Conservation (phyloP, 1,140 invertebrate species). For the Trypoxylus dichotomus region DNA sequence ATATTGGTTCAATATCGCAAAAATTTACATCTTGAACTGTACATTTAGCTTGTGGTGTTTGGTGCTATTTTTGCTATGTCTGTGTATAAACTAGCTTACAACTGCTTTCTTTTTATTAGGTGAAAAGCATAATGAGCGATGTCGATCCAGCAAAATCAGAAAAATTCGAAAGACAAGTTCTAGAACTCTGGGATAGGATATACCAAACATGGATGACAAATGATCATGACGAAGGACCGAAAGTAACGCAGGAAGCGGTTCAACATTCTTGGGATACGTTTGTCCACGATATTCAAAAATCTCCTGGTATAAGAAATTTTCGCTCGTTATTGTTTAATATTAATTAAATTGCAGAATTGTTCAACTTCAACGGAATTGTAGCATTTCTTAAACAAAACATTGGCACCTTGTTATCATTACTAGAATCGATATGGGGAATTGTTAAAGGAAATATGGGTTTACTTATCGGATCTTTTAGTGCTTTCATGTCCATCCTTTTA, state of each 20-base stretch:
- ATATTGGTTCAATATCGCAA: too few relatives aligned
- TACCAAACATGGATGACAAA: slow-evolving; percentile 90
- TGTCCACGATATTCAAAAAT: slow-evolving; percentile 69
- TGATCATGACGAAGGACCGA: slow-evolving; percentile 62
- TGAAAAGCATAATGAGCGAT: slow-evolving; percentile 77
- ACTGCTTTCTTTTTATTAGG: slow-evolving; percentile 53
- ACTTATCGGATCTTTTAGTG: slow-evolving; percentile 82
- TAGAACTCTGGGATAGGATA: slow-evolving; percentile 90
- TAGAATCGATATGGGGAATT: slow-evolving; percentile 91
- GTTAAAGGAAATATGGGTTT: slow-evolving; percentile 90
- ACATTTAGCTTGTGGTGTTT: too few relatives aligned
- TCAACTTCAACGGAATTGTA: slow-evolving; percentile 75
- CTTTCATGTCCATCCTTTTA: slow-evolving; percentile 84
- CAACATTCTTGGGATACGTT: slow-evolving; percentile 72
- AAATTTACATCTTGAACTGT: too few relatives aligned
- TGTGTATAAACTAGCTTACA: neutral
- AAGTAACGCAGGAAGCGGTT: slow-evolving; percentile 68
- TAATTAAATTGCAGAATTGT: slow-evolving; percentile 60
- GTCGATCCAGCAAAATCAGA: slow-evolving; percentile 80
- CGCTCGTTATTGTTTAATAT: neutral
- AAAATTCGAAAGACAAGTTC: slow-evolving; percentile 85
- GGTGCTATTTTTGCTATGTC: too few relatives aligned
- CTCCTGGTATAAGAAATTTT: slow-evolving; percentile 61
- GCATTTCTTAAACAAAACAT: slow-evolving; percentile 90
- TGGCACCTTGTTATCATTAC: slow-evolving; percentile 84